Percentiles rank a stretch among this genome's conserved stretches.
Evolutionary conservation across 1,140 invertebrate species (phyloP).

Genomic region (Phocides pigmalion): DNA sequence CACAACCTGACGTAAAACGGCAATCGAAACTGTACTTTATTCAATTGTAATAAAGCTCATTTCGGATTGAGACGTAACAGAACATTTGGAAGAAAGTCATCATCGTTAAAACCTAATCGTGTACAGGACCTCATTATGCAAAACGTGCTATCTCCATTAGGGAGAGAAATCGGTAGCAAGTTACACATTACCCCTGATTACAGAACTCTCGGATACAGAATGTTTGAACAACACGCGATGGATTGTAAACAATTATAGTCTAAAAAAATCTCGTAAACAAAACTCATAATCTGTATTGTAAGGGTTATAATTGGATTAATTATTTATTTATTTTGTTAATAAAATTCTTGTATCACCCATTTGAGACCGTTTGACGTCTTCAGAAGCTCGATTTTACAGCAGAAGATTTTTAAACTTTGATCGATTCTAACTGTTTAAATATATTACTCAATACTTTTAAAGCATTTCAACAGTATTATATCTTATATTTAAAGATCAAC

Average conservation of each 20-base stretch:
- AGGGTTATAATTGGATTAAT: too few relatives aligned
- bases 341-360: too few relatives aligned
- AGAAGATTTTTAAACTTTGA: too few relatives aligned
- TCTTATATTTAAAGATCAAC: too few relatives aligned
- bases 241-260: neutral
- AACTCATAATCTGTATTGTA: too few relatives aligned
- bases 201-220: slow-evolving; percentile 14
- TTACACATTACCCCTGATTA: slow-evolving; percentile 37
- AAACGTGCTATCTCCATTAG: slow-evolving; percentile 62
- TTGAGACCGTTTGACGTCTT: too few relatives aligned
- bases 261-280: neutral
- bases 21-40: slow-evolving; percentile 35
- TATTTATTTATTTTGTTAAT: too few relatives aligned
- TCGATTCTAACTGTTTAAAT: too few relatives aligned
- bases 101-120: slow-evolving; percentile 75
- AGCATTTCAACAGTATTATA: too few relatives aligned
- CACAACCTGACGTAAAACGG: slow-evolving; percentile 3
- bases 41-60: slow-evolving; percentile 17
- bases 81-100: slow-evolving; percentile 58
- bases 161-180: slow-evolving; percentile 46
- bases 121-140: slow-evolving; percentile 73
- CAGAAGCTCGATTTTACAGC: too few relatives aligned
- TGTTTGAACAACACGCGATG: neutral
- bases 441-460: too few relatives aligned
- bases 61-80: slow-evolving; percentile 15